Percentiles rank a stretch among this genome's conserved stretches.
Conservation (phyloP, 2,797 vertebrate species). For the Bryconaethiops microstoma region DNA sequence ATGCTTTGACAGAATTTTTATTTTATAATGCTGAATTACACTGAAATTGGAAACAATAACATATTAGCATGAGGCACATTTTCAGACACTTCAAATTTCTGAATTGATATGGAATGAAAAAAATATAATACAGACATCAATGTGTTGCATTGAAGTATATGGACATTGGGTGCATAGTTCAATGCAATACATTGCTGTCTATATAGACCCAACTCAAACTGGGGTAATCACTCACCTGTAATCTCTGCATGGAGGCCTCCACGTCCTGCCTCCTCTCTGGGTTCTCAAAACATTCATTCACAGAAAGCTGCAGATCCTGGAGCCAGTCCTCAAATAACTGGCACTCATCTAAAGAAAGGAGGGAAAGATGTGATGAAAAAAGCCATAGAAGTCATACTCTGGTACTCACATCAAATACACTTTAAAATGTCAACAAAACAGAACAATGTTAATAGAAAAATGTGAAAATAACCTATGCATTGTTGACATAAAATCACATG, state of each 20-base stretch:
- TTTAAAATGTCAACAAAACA: background rate
- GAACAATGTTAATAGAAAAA: background rate
- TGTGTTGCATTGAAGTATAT: too few species aligned
- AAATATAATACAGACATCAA: too few species aligned
- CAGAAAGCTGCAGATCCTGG: constrained; percentile 81
- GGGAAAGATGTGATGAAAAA: background rate
- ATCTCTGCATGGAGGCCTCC: constrained; percentile 81
- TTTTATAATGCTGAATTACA: too few species aligned
- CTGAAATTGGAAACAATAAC: too few species aligned
- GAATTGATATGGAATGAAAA: too few species aligned
- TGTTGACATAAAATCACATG: background rate
- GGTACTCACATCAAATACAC: background rate
- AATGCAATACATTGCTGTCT: too few species aligned
- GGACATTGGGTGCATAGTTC: too few species aligned
- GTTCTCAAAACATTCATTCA: constrained; percentile 90
- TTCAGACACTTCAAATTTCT: too few species aligned
- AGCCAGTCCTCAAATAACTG: constrained; percentile 88
- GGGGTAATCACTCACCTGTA: constrained; percentile 74
- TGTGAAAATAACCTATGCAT: too few species aligned
- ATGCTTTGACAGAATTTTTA: too few species aligned
- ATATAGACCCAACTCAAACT: background rate
- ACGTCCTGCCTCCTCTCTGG: constrained; percentile 79
- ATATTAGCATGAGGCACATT: too few species aligned
- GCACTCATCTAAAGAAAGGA: constrained; percentile 77
- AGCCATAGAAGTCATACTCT: background rate